phyloP scores from a whole-genome alignment of 2,888 invertebrate species.

The Leptinotarsa tumamoca region DNA sequence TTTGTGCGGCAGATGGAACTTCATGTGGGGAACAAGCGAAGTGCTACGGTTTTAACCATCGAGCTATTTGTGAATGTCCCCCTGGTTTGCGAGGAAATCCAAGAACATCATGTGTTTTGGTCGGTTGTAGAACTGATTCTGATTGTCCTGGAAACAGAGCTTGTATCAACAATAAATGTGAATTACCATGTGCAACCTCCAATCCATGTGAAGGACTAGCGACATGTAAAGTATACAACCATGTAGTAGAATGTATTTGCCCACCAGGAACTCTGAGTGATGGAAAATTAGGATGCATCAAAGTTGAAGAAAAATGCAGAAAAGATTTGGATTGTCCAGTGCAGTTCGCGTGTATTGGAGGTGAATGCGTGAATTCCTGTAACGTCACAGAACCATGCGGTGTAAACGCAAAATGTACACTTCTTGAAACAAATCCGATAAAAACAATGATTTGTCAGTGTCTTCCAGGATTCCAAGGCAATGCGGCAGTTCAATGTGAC shows the following conservation, averaged over 20 bases:
- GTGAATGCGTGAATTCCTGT: constrained; percentile 88
- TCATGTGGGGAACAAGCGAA: constrained; percentile 83
- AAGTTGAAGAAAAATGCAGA: constrained; percentile 75
- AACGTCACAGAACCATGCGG: constrained; percentile 83
- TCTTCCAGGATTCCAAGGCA: constrained; percentile 86
- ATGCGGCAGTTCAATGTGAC: constrained; percentile 86
- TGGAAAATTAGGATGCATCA: constrained; percentile 73
- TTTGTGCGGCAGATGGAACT: constrained; percentile 78
- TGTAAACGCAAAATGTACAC: constrained; percentile 81
- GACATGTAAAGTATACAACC: constrained; percentile 81
- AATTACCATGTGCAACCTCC: constrained; percentile 77
- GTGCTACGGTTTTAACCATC: constrained; percentile 84
- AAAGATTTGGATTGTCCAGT: constrained; percentile 86
- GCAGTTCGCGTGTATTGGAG: constrained; percentile 84
- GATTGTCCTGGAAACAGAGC: constrained; percentile 86
- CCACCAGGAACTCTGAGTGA: constrained; percentile 80
- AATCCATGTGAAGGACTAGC: constrained; percentile 80
- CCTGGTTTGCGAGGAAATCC: constrained; percentile 87
- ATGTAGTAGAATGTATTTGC: constrained; percentile 84
- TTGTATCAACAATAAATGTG: constrained; percentile 85
- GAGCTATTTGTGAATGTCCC: constrained; percentile 85
- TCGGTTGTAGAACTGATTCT: constrained; percentile 82
- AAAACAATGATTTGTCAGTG: constrained; percentile 92
- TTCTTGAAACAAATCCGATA: constrained; percentile 84
- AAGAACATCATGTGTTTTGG: constrained; percentile 78